Base-by-base conservation (phyloP, 2,888 invertebrate species). In the Melikaiella ostensackeni region DNA sequence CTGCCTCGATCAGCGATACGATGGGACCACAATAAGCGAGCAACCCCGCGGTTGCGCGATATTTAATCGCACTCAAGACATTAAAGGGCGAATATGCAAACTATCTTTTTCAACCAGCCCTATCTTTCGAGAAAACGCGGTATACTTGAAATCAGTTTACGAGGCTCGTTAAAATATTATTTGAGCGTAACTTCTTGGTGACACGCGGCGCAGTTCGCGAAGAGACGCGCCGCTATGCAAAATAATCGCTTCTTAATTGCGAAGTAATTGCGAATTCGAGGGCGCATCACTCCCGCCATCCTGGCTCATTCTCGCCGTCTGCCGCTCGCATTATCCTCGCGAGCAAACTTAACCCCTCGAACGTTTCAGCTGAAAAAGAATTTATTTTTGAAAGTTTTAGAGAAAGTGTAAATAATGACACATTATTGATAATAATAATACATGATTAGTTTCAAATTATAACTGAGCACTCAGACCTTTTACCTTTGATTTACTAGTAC, bases 191-290 rank as follows among this genome's bases (percentile, higher is more conserved):
- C 89, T 90, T 90, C 87, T 88, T 88, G 89, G 90, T 89, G 90
- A 90, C 90, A 90, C 88, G 88, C 89, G 89, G 90, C 86, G 88
- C 87, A 84, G 84, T 81, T 84, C 80, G 81, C 80, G 79, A 84
- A 82, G 82, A 84, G 85, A 84, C 85, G 85, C 85, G 85, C 82
- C 82, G 81, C 89, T 90, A 90, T 90, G 90, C 89, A 89, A 90
- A 90, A 90, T 90, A 90, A 90, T 90, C 90, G 90, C 87, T 90
- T 90, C 90, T 90, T 90, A 90, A 90, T 90, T 90, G 89, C 88
- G 80, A 87, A 89, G 89, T 90, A 90, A 90, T 90, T 90, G 89
- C 85, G 85, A 88, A 88, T 89, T 89, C 88, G 84, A 81, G 85
- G 84, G 84, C 83, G 84, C 79, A 77, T 79, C 80, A 79, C 77